Evolutionary conservation across 2,797 vertebrate species (phyloP).

Genomic region (Sebastes alutus): DNA sequence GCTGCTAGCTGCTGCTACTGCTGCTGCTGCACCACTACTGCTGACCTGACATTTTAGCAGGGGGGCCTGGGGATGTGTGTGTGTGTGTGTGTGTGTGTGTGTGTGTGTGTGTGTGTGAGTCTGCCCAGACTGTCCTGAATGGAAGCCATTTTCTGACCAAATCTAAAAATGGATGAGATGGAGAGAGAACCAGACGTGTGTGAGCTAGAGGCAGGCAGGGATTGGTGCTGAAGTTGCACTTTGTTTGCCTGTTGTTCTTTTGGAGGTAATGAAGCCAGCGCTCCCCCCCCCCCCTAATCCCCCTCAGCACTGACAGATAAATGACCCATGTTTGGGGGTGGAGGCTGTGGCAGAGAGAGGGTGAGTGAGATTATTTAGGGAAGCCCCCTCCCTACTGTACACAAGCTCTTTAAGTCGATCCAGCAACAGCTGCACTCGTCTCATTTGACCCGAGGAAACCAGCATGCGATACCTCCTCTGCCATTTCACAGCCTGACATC

Average conservation of each 20-base stretch:
- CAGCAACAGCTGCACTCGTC: conserved; percentile 67
- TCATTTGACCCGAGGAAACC: conserved; percentile 47
- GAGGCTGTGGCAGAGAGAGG: conserved; percentile 8
- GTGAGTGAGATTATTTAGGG: conserved; percentile 33
- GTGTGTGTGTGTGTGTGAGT: conserved; percentile 4
- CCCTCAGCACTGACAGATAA: conserved; percentile 21
- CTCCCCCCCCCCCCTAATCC: neutral
- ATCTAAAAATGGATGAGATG: conserved; percentile 18
- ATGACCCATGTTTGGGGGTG: conserved; percentile 7
- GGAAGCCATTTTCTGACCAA: conserved; percentile 38
- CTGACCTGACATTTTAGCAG: conserved; percentile 69
- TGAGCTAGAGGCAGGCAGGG: neutral
- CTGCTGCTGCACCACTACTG: conserved; percentile 43
- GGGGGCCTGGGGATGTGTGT: conserved; percentile 9
- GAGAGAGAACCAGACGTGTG: conserved; percentile 11
- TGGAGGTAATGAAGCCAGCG: conserved; percentile 32
- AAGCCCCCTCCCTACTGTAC: conserved; percentile 26
- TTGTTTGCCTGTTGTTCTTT: conserved; percentile 54
- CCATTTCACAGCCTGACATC: conserved; percentile 55
- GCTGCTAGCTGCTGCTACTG: conserved; percentile 23
- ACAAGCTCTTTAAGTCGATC: conserved; percentile 43
- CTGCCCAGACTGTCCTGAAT: conserved; percentile 21
- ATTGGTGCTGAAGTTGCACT: conserved; percentile 43
- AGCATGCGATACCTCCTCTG: conserved; percentile 31
- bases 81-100: conserved; percentile 2